A percentile compares a stretch with the other conserved stretches of the same genome.
phyloP scores from a whole-genome alignment of 2,888 invertebrate genomes.

The Melanophora roralis region DNA sequence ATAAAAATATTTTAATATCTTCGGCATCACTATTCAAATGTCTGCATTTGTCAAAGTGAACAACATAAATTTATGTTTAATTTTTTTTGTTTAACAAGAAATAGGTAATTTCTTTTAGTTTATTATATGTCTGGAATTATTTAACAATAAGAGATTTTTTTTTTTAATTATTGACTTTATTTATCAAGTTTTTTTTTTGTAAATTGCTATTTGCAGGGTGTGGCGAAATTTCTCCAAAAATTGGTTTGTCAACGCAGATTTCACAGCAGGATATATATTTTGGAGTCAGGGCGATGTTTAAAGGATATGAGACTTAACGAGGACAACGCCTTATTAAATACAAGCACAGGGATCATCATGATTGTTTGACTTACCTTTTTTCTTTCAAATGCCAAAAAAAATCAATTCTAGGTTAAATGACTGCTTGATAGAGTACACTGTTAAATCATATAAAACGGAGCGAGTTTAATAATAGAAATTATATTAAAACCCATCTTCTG shows the following conservation, averaged over 20 bases:
- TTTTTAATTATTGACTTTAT: constrained; percentile 15
- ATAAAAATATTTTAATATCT: too few species aligned
- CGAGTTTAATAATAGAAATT: neutral
- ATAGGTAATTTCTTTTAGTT: too few species aligned
- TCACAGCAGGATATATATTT: neutral
- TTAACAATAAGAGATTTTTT: constrained; percentile 3
- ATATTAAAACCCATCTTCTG: too few species aligned
- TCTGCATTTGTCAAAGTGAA: constrained; percentile 31
- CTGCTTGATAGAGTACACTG: constrained; percentile 44
- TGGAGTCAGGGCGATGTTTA: neutral
- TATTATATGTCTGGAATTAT: constrained; percentile 22
- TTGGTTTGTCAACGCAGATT: constrained; percentile 20
- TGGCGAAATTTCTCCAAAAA: constrained; percentile 44
- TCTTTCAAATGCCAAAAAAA: constrained; percentile 40
- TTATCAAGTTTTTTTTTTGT: neutral
- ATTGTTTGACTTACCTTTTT: constrained; percentile 44
- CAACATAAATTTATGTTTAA: constrained; percentile 23
- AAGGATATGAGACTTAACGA: neutral
- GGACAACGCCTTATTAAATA: constrained; percentile 51
- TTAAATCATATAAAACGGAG: constrained; percentile 26
- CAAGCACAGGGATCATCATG: neutral
- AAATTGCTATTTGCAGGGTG: constrained; percentile 39
- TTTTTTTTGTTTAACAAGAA: too few species aligned
- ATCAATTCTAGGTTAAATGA: constrained; percentile 55
- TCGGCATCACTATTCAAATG: neutral